Percentiles rank a stretch among this genome's conserved stretches.
These are phyloP conservation scores for Sitta europaea DNA, from an alignment of 2,113 vertebrate species.

Conservation along the genomic window DNA sequence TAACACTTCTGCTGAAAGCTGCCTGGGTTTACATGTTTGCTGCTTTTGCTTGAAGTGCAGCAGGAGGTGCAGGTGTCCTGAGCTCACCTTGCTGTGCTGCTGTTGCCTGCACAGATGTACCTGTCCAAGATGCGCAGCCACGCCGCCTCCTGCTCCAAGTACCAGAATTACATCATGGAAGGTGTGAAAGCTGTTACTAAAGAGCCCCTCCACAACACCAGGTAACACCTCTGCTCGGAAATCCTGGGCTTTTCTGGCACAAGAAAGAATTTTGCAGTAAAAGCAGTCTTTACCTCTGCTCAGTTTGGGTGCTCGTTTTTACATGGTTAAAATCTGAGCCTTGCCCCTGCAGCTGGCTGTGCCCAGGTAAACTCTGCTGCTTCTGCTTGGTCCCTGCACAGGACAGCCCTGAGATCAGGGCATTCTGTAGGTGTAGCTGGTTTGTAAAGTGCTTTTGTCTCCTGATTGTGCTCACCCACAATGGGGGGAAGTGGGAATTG, in stretches of 20 bases:
- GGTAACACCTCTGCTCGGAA: conserved; percentile 65
- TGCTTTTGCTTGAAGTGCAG: neutral
- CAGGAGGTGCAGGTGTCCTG: neutral
- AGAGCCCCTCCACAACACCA: conserved; percentile 80
- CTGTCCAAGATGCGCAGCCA: conserved; percentile 92
- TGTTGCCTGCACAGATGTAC: conserved; percentile 74
- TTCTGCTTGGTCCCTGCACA: neutral
- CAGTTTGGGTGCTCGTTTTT: neutral
- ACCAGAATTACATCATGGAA: conserved; percentile 93
- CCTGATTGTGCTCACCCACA: neutral
- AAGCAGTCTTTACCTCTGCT: neutral
- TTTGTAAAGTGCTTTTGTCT: neutral
- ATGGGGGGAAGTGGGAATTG: neutral
- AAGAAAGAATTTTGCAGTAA: neutral
- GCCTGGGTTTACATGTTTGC: neutral
- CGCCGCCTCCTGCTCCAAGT: conserved; percentile 86
- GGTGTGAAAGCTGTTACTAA: conserved; percentile 89
- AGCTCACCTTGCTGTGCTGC: neutral
- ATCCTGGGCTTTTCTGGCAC: neutral
- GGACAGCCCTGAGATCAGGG: neutral
- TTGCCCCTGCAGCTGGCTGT: neutral
- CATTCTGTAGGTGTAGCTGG: neutral
- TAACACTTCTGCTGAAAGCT: neutral
- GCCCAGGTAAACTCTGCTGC: neutral
- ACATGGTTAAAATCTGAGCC: neutral